These are phyloP conservation scores for Apistogramma diplotaenia DNA, from an alignment of 2,113 vertebrate genomes.

Conservation along the genomic window DNA sequence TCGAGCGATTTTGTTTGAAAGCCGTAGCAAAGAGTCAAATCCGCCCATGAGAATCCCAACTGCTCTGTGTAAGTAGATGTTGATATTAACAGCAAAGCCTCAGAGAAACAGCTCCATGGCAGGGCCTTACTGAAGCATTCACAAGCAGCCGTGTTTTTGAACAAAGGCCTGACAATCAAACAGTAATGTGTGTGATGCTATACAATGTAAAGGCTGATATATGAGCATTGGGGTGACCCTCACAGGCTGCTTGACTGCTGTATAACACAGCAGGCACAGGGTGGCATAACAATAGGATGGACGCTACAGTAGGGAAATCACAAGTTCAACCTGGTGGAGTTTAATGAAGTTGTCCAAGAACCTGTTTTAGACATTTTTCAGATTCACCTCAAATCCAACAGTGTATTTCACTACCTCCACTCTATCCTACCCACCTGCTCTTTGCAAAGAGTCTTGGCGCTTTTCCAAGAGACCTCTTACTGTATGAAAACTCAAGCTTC, in stretches of 20 bases:
- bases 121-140: slow-evolving; percentile 38
- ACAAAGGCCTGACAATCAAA: slow-evolving; percentile 60
- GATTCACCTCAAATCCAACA: background rate
- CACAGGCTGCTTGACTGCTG: slow-evolving; percentile 7
- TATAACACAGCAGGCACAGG: slow-evolving; percentile 22
- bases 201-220: slow-evolving; percentile 34
- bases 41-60: slow-evolving; percentile 50
- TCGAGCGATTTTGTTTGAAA: slow-evolving; percentile 58
- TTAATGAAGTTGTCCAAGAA: slow-evolving; percentile 50
- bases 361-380: slow-evolving; percentile 31
- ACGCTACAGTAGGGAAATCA: slow-evolving; percentile 17
- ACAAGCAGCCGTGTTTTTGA: slow-evolving; percentile 35
- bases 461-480: slow-evolving; percentile 7
- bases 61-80: slow-evolving; percentile 30
- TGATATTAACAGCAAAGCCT: slow-evolving; percentile 55
- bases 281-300: slow-evolving; percentile 15
- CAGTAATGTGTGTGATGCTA: slow-evolving; percentile 36
- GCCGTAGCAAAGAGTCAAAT: slow-evolving; percentile 41
- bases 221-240: slow-evolving; percentile 13
- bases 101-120: slow-evolving; percentile 29
- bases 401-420: background rate
- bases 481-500: slow-evolving; percentile 25
- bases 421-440: slow-evolving; percentile 4
- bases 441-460: slow-evolving; percentile 8
- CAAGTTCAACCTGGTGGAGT: slow-evolving; percentile 4